Evolutionary conservation across 2,113 vertebrate genomes (phyloP).

Genomic region (Tursiops truncatus): DNA sequence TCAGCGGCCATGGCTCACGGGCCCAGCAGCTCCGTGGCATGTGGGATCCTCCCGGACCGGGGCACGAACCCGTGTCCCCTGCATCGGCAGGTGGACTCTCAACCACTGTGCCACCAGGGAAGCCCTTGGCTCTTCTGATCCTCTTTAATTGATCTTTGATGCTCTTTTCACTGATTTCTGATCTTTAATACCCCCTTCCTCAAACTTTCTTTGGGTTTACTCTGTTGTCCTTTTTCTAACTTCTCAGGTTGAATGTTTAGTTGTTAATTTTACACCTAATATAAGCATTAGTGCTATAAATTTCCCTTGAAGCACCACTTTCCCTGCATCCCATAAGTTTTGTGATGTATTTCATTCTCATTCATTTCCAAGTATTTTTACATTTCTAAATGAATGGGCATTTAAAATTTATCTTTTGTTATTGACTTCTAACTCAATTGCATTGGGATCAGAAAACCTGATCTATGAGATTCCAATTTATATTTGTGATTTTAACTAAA

Average conservation of each 20-base stretch:
- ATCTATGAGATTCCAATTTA: not conserved
- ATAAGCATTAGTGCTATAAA: not conserved
- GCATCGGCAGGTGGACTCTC: too few relatives aligned
- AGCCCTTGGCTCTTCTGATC: too few relatives aligned
- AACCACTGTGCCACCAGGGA: too few relatives aligned
- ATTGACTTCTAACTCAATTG: not conserved
- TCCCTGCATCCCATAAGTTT: not conserved
- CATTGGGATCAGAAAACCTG: not conserved
- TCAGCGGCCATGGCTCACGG: too few relatives aligned
- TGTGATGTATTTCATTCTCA: not conserved
- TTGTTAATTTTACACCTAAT: not conserved
- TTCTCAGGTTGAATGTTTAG: not conserved
- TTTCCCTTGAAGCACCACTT: not conserved
- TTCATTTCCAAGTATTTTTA: not conserved
- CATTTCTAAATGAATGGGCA: not conserved
- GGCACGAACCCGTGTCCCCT: too few relatives aligned
- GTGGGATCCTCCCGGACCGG: too few relatives aligned
- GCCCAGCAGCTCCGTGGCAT: too few relatives aligned
- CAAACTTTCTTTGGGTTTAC: too few relatives aligned
- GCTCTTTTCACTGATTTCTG: too few relatives aligned
- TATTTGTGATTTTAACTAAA: not conserved
- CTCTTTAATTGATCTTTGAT: too few relatives aligned
- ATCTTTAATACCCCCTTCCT: too few relatives aligned
- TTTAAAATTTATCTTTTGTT: not conserved
- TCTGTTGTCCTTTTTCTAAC: not conserved